Evolutionary conservation across 2,888 invertebrate genomes (phyloP).

Genomic region (Cantharis rufa): DNA sequence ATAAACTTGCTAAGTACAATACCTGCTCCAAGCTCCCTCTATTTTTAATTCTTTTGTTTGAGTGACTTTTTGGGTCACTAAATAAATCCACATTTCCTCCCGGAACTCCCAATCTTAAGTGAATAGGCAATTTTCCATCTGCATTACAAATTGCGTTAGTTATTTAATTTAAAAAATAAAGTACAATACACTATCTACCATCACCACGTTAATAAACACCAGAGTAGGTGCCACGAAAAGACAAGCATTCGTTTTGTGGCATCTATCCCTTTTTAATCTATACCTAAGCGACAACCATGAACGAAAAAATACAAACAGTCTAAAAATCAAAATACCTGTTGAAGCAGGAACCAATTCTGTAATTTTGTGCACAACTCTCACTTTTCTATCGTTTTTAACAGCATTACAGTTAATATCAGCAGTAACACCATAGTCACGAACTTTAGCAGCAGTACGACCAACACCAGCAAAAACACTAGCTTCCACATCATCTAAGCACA

Average conservation of each 20-base stretch:
- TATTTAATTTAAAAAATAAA: neutral
- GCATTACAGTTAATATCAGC: conserved; percentile 26
- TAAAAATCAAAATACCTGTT: conserved; percentile 23
- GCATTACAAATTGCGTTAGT: conserved; percentile 16
- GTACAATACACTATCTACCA: neutral
- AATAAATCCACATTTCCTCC: conserved; percentile 42
- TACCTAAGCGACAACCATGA: neutral
- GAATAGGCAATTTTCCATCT: conserved; percentile 54
- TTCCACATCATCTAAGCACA: conserved; percentile 23
- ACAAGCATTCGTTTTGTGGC: neutral
- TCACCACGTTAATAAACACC: neutral
- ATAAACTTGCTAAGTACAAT: conserved; percentile 43
- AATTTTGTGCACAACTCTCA: conserved; percentile 32
- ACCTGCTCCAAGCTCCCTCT: conserved; percentile 58
- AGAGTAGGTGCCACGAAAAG: neutral
- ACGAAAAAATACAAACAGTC: conserved; percentile 1
- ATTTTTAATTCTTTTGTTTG: conserved; percentile 55
- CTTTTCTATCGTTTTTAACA: conserved; percentile 29
- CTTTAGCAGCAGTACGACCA: conserved; percentile 28
- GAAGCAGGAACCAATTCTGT: conserved; percentile 9
- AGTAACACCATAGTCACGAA: conserved; percentile 23
- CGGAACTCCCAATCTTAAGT: conserved; percentile 50
- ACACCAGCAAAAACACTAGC: conserved; percentile 26
- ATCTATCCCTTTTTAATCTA: neutral
- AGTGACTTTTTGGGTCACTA: conserved; percentile 44